phyloP scores from a whole-genome alignment of 2,888 invertebrate species.

The Anodontia alba region DNA sequence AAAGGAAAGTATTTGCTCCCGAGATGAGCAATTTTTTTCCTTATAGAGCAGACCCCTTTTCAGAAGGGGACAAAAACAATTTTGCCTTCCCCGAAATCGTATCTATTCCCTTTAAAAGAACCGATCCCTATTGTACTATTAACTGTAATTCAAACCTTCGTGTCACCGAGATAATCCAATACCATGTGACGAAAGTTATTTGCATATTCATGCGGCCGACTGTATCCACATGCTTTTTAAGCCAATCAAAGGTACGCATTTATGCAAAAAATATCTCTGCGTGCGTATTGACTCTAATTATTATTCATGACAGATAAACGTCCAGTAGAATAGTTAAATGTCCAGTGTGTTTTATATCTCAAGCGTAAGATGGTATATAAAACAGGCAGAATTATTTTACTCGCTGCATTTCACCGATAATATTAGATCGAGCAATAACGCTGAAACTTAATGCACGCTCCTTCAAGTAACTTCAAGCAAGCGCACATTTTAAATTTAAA shows the following conservation, averaged over 20 bases:
- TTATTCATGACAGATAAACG: neutral
- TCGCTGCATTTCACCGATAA: neutral
- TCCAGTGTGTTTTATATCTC: neutral
- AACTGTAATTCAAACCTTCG: neutral
- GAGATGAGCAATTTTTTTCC: too few relatives aligned
- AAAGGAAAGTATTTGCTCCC: too few relatives aligned
- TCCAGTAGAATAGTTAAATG: neutral
- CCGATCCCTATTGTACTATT: neutral
- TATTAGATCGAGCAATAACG: neutral
- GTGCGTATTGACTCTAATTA: neutral
- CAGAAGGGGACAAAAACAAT: too few relatives aligned
- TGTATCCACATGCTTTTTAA: conserved; percentile 1
- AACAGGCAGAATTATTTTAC: neutral
- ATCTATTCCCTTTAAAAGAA: too few relatives aligned
- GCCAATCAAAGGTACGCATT: neutral
- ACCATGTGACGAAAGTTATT: neutral
- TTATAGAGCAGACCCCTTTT: too few relatives aligned
- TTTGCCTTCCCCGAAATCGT: too few relatives aligned
- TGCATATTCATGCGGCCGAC: neutral
- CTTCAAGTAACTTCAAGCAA: too few relatives aligned
- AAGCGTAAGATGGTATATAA: neutral
- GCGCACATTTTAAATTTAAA: too few relatives aligned
- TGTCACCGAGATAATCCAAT: neutral
- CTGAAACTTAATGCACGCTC: too few relatives aligned
- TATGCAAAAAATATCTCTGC: neutral